These are phyloP conservation scores for Cirrhinus molitorella DNA, from an alignment of 2,797 vertebrate genomes.

Conservation along the genomic window DNA sequence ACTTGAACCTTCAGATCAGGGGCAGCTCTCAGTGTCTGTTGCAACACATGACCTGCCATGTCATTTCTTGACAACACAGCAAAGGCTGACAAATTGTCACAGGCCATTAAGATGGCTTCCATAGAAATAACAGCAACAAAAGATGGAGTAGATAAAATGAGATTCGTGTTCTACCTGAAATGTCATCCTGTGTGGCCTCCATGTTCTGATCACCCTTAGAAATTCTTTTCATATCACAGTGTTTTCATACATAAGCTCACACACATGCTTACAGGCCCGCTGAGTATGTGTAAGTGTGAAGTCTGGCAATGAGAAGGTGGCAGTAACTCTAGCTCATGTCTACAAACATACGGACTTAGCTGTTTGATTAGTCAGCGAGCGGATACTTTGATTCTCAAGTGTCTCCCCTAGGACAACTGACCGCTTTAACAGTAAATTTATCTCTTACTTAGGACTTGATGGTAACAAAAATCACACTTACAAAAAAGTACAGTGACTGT, in stretches of 20 bases:
- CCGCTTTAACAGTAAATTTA: neutral
- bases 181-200: conserved; percentile 11
- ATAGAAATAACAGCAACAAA: neutral
- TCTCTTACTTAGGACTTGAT: neutral
- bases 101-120: conserved; percentile 57
- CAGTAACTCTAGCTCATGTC: conserved; percentile 5
- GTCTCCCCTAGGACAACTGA: neutral
- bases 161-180: conserved; percentile 21
- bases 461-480: neutral
- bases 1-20: conserved; percentile 55
- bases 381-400: neutral
- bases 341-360: neutral
- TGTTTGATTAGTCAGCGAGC: neutral
- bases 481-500: neutral
- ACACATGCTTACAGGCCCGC: neutral
- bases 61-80: conserved; percentile 51
- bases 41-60: conserved; percentile 57
- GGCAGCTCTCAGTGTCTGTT: conserved; percentile 30
- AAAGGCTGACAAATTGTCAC: conserved; percentile 61
- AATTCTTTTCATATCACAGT: neutral
- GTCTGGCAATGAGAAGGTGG: conserved; percentile 24
- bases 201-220: conserved; percentile 1
- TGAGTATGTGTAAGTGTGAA: neutral
- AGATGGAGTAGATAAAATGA: conserved; percentile 29
- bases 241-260: neutral